phyloP scores from a whole-genome alignment of 2,113 vertebrate genomes.

The Perca schrenkii region DNA sequence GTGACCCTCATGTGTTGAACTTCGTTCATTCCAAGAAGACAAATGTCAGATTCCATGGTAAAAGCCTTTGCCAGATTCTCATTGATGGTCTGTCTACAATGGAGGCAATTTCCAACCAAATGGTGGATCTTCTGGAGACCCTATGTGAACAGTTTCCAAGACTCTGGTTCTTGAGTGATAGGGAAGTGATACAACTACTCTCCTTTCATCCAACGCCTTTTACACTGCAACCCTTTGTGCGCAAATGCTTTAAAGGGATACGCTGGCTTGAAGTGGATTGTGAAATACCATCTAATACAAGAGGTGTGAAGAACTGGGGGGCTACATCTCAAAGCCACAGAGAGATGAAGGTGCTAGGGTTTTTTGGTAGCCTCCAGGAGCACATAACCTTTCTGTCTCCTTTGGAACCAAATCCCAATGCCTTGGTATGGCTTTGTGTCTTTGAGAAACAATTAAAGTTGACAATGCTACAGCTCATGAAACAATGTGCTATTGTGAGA shows the following conservation, averaged over 20 bases:
- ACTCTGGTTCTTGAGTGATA: conserved; percentile 88
- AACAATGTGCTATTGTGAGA: conserved; percentile 71
- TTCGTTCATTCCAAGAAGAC: conserved; percentile 67
- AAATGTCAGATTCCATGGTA: conserved; percentile 68
- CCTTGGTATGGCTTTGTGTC: conserved; percentile 82
- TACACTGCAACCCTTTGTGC: conserved; percentile 77
- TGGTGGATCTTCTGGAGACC: conserved; percentile 76
- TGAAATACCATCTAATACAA: conserved; percentile 1
- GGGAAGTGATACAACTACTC: conserved; percentile 84
- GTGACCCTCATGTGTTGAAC: conserved; percentile 81
- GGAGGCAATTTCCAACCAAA: conserved; percentile 81
- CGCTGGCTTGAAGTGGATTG: conserved; percentile 70
- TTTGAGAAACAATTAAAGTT: conserved; percentile 83
- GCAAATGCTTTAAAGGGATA: conserved; percentile 85
- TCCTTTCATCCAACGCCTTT: conserved; percentile 69
- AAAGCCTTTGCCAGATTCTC: conserved; percentile 74
- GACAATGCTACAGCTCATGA: conserved; percentile 74
- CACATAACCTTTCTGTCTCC: conserved; percentile 76
- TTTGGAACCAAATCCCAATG: conserved; percentile 70
- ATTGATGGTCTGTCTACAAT: conserved; percentile 78
- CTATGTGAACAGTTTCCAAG: conserved; percentile 83
- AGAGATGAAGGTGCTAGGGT: conserved; percentile 67
- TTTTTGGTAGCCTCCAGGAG: conserved; percentile 83
- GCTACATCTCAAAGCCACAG: conserved; percentile 22
- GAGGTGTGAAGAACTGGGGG: conserved; percentile 7